Percentiles rank a stretch among this genome's conserved stretches.
phyloP scores from a whole-genome alignment of 2,113 vertebrate species.

The Maccullochella peelii region DNA sequence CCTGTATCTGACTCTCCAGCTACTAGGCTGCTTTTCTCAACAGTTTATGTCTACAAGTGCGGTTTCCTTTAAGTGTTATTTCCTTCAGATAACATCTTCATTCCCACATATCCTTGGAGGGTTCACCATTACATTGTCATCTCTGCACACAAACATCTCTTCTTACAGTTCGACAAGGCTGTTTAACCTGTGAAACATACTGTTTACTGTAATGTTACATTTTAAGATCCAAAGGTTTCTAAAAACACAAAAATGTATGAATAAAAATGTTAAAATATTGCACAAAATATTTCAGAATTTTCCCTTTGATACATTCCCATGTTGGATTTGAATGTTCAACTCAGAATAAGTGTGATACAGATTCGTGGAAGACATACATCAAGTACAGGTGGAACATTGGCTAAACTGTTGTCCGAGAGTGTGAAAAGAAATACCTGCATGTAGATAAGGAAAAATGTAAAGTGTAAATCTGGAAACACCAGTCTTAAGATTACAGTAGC shows the following conservation, averaged over 20 bases:
- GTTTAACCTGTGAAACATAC: background rate
- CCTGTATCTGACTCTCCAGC: background rate
- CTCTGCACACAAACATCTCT: slow-evolving; percentile 21
- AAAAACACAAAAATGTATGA: background rate
- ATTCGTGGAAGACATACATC: background rate
- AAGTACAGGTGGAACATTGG: background rate
- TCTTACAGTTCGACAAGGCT: background rate
- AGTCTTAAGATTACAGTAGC: background rate
- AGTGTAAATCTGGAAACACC: background rate
- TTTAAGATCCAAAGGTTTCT: background rate
- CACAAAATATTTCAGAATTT: background rate
- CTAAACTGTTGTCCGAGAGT: background rate
- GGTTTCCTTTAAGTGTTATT: slow-evolving; percentile 1
- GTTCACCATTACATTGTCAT: background rate
- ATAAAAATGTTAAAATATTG: background rate
- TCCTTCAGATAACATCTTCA: slow-evolving; percentile 38
- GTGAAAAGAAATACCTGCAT: background rate
- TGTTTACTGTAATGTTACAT: background rate
- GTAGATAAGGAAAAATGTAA: background rate
- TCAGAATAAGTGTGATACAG: background rate
- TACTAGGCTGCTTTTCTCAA: slow-evolving; percentile 15
- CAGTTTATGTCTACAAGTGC: slow-evolving; percentile 31
- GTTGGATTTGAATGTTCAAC: background rate
- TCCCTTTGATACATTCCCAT: background rate
- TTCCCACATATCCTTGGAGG: background rate